Evolutionary conservation across 2,797 vertebrate genomes (phyloP).

Genomic region (Steatocranus sp.): DNA sequence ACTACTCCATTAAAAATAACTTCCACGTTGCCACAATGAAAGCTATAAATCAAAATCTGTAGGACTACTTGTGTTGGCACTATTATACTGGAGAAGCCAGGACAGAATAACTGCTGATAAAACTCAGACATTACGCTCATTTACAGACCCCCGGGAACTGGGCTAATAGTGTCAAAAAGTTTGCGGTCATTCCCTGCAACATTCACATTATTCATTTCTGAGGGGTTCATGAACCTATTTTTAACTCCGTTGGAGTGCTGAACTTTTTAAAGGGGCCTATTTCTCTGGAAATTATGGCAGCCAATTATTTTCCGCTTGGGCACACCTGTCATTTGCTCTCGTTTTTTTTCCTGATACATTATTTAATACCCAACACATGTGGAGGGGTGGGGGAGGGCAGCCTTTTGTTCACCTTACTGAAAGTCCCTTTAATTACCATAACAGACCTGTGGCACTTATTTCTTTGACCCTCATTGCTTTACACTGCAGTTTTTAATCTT

Average conservation of each 20-base stretch:
- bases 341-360: slow-evolving; percentile 12
- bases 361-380: slow-evolving; percentile 25
- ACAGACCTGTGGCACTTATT: not conserved
- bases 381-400: not conserved
- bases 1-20: not conserved
- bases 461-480: not conserved
- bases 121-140: not conserved
- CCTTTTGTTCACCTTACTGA: not conserved
- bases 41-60: not conserved
- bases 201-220: slow-evolving; percentile 21
- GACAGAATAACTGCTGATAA: not conserved
- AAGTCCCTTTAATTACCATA: slow-evolving; percentile 3
- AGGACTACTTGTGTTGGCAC: not conserved
- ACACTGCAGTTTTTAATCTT: not conserved
- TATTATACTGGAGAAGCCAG: not conserved
- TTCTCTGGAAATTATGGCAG: slow-evolving; percentile 37
- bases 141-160: not conserved
- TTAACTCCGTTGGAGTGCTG: not conserved
- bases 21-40: not conserved
- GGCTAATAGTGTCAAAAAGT: slow-evolving; percentile 11
- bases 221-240: slow-evolving; percentile 37
- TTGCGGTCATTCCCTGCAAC: not conserved
- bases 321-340: slow-evolving; percentile 38
- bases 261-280: slow-evolving; percentile 1
- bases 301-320: slow-evolving; percentile 34